phyloP scores from a whole-genome alignment of 2,797 vertebrate species.

The Pangasius mekongensis region DNA sequence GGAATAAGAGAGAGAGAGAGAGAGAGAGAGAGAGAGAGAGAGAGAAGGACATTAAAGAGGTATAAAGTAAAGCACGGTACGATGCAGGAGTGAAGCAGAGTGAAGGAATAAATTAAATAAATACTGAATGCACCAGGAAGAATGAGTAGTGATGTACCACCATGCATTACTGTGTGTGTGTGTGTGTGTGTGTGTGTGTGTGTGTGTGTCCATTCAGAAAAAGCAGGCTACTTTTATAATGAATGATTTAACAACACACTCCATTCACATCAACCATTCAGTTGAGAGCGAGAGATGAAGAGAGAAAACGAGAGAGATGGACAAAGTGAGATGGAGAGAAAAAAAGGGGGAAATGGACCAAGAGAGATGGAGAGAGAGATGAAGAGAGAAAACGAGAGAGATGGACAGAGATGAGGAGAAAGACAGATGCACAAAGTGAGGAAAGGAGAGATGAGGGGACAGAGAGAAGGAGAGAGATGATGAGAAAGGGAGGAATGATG shows the following conservation, averaged over 20 bases:
- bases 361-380: background rate
- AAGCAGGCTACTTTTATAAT: slow-evolving; percentile 32
- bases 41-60: background rate
- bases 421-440: background rate
- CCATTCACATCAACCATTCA: slow-evolving; percentile 43
- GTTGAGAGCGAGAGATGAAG: background rate
- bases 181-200: background rate
- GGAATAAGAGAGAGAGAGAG: background rate
- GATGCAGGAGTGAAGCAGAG: background rate
- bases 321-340: background rate
- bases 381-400: background rate
- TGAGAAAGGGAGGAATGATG: too few relatives aligned
- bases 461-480: background rate
- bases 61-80: too few relatives aligned
- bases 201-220: slow-evolving; percentile 19
- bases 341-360: background rate
- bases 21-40: background rate
- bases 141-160: background rate
- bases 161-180: background rate
- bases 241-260: slow-evolving; percentile 49
- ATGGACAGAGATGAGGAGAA: too few relatives aligned
- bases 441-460: background rate
- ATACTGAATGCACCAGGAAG: slow-evolving; percentile 2
- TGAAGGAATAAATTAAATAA: background rate
- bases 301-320: background rate